Evolutionary conservation across 2,888 invertebrate species (phyloP), one percentile per base, ranked within the genome.

Genomic region (Coremacera marginata): DNA sequence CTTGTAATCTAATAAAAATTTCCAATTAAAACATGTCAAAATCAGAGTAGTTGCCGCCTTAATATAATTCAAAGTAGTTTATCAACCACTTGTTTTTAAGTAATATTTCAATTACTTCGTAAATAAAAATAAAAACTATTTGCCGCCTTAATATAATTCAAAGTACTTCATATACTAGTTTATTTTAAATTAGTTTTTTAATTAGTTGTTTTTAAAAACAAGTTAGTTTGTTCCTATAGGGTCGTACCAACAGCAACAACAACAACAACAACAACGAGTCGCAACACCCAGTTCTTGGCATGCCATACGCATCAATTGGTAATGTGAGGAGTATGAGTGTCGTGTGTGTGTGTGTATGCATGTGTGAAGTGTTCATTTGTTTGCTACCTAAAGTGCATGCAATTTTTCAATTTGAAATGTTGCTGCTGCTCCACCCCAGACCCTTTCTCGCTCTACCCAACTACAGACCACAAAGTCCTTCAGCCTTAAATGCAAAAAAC

Each of bases 311-410:
- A 19, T 37, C 44, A 37, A 31, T 34, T 31, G 19, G 11, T 14
- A 14, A 8, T 62, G n/a, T 31, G 44, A 0, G 57, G n/a, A 31
- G 9, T 31, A 31, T 31, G 80, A 82, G 81, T 83, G n/a, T 80
- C 79, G 81, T 79, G 52, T 70, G 71, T 67, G 49, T 75, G 34
- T 74, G 49, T 62, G 34, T 70, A 55, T 75, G 51, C 68, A 34
- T 72, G 72, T 71, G 77, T 74, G 34, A 51, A 37, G 57, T 63
- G 27, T 60, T 27, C 60, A 65, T 74, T 34, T 74, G 37, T 67
- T 76, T 80, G 81, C 81, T 82, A 86, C 85, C 87, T 86, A 88
- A 88, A 87, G 87, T 87, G 88, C 83, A 86, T 86, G 86, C 88
- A 86, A 87, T 87, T 88, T 87, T 88, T 87, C 87, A 87, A 87